Base-by-base conservation (phyloP, 92 coral and sea anemone species). In the Hydrozoanthus gracilis region DNA sequence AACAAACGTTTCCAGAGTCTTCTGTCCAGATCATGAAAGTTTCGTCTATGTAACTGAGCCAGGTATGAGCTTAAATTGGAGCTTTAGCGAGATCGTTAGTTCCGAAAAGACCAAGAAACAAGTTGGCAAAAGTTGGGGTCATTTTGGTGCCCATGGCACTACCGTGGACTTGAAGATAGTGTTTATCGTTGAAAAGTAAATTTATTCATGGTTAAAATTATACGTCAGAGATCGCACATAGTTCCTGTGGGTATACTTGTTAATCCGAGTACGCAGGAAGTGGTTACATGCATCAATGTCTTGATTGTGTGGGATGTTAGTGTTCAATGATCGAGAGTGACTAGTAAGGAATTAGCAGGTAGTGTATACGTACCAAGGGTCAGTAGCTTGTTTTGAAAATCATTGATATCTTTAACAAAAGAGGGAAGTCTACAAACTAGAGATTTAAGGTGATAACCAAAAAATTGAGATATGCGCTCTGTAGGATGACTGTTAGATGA, bases 371-470 rank as follows among this genome's bases (percentile, higher is more conserved):
- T n/a, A n/a, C n/a, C n/a, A n/a, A n/a, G n/a, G n/a, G n/a, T n/a
- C n/a, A n/a, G 4, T 9, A 56, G 62, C 10, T 9, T 56, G 62
- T 56, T 56, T 39, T 14, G 76, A 78, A 49, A 82, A 75, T 66
- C 61, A 48, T 60, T 88, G 47, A 83, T 88, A 48, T 71, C 88
- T 83, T 88, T 51, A 39, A 88, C 88, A 73, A 20, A 73, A 6
- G 88, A 88, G 17, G 88, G 88, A 16, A 88, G 69, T 69, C 56
- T 83, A 46, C 62, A 16, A n/a, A 82, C 91, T 7, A 82, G 10
- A n/a, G 88, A 76, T 88, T 88, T 45, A 49, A 88, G 79, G 70
- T 83, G 91, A 65, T 52, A 82, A 52, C 82, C 88, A 2, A 83
- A 60, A 60, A 88, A 88, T 51, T 88, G 79, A 44, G 88, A 88